phyloP scores from a whole-genome alignment of 2,888 invertebrate species.

The Baronia brevicornis region DNA sequence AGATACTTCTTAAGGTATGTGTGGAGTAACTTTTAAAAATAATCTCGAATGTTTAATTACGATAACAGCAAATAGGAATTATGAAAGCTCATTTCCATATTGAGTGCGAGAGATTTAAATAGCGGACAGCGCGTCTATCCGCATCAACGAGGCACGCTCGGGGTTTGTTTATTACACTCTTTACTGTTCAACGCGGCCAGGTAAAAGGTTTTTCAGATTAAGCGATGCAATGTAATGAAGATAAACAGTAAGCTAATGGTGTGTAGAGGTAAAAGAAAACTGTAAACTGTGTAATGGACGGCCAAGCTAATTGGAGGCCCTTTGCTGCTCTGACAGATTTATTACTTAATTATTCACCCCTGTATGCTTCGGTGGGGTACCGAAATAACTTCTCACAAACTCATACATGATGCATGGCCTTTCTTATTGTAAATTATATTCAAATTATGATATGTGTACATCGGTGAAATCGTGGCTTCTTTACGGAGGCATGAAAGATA shows the following conservation, averaged over 20 bases:
- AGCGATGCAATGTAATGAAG: slow-evolving; percentile 58
- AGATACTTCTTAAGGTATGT: too few species aligned
- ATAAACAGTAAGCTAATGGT: slow-evolving; percentile 53
- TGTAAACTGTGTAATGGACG: slow-evolving; percentile 41
- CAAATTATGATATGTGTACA: too few species aligned
- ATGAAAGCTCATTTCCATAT: not conserved
- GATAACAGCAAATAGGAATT: too few species aligned
- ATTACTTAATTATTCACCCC: slow-evolving; percentile 55
- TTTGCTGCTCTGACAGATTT: slow-evolving; percentile 44
- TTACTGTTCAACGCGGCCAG: slow-evolving; percentile 12
- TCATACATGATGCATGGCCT: slow-evolving; percentile 28
- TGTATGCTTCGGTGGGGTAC: slow-evolving; percentile 26
- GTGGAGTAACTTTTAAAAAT: too few species aligned
- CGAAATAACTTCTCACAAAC: slow-evolving; percentile 25
- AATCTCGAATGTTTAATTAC: too few species aligned
- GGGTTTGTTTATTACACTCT: slow-evolving; percentile 10
- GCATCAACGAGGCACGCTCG: not conserved
- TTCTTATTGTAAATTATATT: slow-evolving; percentile 11
- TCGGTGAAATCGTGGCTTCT: too few species aligned
- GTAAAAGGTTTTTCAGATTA: slow-evolving; percentile 27
- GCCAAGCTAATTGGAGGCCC: slow-evolving; percentile 38
- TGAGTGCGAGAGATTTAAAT: not conserved
- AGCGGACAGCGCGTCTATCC: not conserved
- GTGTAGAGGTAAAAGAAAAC: slow-evolving; percentile 46
- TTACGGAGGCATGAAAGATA: too few species aligned